Evolutionary conservation across 1,140 invertebrate genomes (phyloP).

Genomic region (Lineus longissimus): DNA sequence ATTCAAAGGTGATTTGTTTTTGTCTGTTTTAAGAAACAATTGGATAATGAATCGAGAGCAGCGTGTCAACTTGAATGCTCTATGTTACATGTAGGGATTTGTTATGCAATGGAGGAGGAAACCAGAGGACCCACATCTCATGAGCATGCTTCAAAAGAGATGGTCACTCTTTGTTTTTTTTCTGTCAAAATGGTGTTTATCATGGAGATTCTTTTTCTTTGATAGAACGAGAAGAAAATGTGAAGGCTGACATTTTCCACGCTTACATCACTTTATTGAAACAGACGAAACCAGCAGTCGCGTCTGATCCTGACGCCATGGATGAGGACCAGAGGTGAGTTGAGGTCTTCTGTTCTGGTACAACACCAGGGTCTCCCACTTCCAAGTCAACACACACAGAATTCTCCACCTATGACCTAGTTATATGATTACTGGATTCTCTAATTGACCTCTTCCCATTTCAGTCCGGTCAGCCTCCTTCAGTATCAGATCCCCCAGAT

Average conservation of each 20-base stretch:
- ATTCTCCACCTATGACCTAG: no score
- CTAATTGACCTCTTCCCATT: no score
- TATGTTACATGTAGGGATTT: background rate
- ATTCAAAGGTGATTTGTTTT: conserved; percentile 72
- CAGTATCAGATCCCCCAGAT: conserved; percentile 65
- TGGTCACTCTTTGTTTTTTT: no score
- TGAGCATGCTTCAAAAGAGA: no score
- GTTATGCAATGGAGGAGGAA: background rate
- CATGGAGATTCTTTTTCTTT: no score
- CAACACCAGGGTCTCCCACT: no score
- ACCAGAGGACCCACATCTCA: background rate
- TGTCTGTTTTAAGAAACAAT: conserved; percentile 1
- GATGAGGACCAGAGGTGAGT: conserved; percentile 68
- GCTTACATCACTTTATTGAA: conserved; percentile 90
- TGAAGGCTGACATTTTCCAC: conserved; percentile 96
- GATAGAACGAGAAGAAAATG: conserved; percentile 97
- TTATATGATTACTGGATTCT: no score
- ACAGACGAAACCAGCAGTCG: conserved; percentile 74
- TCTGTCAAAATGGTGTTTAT: no score
- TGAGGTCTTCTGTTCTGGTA: no score
- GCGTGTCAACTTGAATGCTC: background rate
- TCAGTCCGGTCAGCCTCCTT: conserved; percentile 48
- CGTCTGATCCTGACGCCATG: conserved; percentile 66
- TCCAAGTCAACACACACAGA: no score
- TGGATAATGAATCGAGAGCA: no score